Percentiles rank a stretch among this genome's conserved stretches.
Evolutionary conservation across 2,113 vertebrate genomes (phyloP).

Genomic region (Myrmophylax atrothorax): DNA sequence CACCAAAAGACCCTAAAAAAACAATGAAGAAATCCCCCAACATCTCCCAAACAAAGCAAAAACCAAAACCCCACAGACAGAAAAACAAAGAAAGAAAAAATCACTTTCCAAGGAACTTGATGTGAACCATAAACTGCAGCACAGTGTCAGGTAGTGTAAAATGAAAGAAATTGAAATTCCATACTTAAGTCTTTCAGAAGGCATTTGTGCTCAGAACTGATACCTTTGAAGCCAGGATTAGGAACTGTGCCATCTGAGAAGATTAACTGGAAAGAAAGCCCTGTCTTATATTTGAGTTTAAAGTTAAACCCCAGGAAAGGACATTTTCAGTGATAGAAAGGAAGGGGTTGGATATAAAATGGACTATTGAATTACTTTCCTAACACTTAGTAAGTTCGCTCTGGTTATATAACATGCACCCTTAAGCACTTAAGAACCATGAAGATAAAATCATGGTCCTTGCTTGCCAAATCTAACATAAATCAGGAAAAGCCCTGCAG

Average conservation of each 20-base stretch:
- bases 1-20: not conserved
- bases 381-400: not conserved
- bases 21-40: too few species aligned
- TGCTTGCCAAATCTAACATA: not conserved
- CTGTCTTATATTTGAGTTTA: not conserved
- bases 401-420: not conserved
- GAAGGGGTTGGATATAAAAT: not conserved
- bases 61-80: too few species aligned
- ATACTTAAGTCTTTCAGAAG: not conserved
- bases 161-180: not conserved
- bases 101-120: not conserved
- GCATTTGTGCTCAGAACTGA: not conserved
- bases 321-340: not conserved
- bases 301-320: not conserved
- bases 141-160: not conserved
- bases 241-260: not conserved
- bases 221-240: not conserved
- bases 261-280: not conserved
- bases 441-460: not conserved
- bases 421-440: constrained; percentile 1
- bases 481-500: not conserved
- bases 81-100: not conserved
- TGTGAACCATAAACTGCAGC: not conserved
- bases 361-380: not conserved
- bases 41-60: too few species aligned